A percentile compares a stretch with the other conserved stretches of the same genome.
Conservation (phyloP, 1,140 invertebrate species). For the Lasaia peninsularis region DNA sequence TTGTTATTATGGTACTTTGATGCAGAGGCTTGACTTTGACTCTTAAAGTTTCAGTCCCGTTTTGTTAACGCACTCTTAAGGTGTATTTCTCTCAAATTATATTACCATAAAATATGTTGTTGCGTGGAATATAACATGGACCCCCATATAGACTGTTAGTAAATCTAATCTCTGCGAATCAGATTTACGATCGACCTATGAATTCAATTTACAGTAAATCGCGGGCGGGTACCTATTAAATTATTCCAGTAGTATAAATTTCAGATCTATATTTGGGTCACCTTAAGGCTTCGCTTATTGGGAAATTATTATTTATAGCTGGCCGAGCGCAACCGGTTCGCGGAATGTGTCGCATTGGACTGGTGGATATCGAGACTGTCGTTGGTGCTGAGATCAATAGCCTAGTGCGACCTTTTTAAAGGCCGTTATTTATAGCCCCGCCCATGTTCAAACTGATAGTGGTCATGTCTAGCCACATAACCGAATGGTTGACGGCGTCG, state of each 20-base stretch:
- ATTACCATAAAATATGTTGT: no score
- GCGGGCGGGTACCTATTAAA: constrained; percentile 24
- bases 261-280: constrained; percentile 36
- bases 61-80: no score
- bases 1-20: no score
- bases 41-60: no score
- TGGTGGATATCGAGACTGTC: constrained; percentile 9
- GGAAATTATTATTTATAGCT: constrained; percentile 34
- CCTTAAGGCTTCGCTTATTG: constrained; percentile 25
- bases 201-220: constrained; percentile 29
- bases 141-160: background rate
- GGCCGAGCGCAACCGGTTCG: constrained; percentile 22
- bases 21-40: no score
- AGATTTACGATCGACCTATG: constrained; percentile 16
- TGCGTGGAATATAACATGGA: no score
- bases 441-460: no score
- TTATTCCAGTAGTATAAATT: constrained; percentile 29
- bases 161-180: background rate
- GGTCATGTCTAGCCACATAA: no score
- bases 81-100: no score
- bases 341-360: constrained; percentile 16
- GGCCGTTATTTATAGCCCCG: background rate
- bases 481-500: no score
- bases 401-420: constrained; percentile 5
- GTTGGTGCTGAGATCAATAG: background rate